Evolutionary conservation across 2,113 vertebrate species (phyloP).

Genomic region (Embiotoca jacksoni): DNA sequence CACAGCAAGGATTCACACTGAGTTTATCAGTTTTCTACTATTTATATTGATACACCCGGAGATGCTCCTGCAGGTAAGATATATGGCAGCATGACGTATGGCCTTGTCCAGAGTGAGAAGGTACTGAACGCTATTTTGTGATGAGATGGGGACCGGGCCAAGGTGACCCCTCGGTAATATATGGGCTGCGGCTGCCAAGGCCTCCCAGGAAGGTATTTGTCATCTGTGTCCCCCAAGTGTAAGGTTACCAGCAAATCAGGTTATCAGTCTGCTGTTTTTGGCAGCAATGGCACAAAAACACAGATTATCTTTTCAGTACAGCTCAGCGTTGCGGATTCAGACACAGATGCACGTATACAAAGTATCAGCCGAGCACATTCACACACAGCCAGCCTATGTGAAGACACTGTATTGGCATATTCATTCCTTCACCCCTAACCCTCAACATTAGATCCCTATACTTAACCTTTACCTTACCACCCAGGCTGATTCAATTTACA

Average conservation of each 20-base stretch:
- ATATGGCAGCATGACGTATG: slow-evolving; percentile 75
- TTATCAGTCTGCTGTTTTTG: slow-evolving; percentile 80
- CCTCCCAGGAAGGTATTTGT: slow-evolving; percentile 84
- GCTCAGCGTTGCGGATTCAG: slow-evolving; percentile 31
- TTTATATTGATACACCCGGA: slow-evolving; percentile 67
- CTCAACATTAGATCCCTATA: slow-evolving; percentile 13
- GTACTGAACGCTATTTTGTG: slow-evolving; percentile 78
- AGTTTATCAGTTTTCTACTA: slow-evolving; percentile 75
- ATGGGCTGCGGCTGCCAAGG: slow-evolving; percentile 80
- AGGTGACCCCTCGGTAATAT: slow-evolving; percentile 85
- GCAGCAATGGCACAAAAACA: slow-evolving; percentile 76
- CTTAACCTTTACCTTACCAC: slow-evolving; percentile 44
- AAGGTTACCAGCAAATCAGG: slow-evolving; percentile 81
- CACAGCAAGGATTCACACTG: slow-evolving; percentile 39
- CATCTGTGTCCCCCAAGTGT: slow-evolving; percentile 78
- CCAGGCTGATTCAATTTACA: slow-evolving; percentile 10
- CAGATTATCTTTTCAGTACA: slow-evolving; percentile 72
- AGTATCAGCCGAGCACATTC: neutral
- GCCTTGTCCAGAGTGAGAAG: slow-evolving; percentile 71
- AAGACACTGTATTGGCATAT: slow-evolving; percentile 9
- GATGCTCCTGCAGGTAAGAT: slow-evolving; percentile 67
- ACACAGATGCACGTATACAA: slow-evolving; percentile 26
- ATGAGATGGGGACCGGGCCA: slow-evolving; percentile 78
- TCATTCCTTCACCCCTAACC: slow-evolving; percentile 19
- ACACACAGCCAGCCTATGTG: neutral